Conservation (phyloP, 2,797 vertebrate genomes). For the Manis javanica region DNA sequence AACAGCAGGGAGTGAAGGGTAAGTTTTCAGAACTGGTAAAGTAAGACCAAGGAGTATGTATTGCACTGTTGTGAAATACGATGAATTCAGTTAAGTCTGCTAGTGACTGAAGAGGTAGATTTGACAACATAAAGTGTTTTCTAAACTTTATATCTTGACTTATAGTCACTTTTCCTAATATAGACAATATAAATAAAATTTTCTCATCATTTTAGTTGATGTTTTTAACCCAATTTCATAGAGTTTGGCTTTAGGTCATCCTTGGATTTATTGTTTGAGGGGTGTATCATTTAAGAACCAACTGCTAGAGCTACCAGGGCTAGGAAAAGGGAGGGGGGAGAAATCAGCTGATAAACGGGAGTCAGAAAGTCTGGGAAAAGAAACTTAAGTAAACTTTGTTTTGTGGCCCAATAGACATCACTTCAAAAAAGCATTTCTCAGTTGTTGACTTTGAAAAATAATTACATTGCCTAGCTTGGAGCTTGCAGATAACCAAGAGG, state of each 20-base stretch:
- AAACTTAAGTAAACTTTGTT: constrained; percentile 66
- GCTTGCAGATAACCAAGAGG: constrained; percentile 44
- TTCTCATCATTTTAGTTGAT: background rate
- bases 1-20: background rate
- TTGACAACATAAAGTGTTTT: constrained; percentile 13
- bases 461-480: background rate
- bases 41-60: background rate
- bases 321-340: background rate
- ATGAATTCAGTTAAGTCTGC: background rate
- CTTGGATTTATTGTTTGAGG: constrained; percentile 19
- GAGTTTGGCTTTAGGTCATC: background rate
- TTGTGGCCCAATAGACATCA: constrained; percentile 14
- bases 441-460: constrained; percentile 56
- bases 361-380: constrained; percentile 66
- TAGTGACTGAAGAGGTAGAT: background rate
- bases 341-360: constrained; percentile 57
- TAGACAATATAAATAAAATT: background rate
- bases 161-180: background rate
- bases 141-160: background rate
- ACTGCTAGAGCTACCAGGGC: background rate
- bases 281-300: background rate
- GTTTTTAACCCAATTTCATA: background rate
- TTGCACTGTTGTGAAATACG: background rate
- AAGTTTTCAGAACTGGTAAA: background rate
- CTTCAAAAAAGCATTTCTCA: constrained; percentile 58